phyloP scores from a whole-genome alignment of 2,888 invertebrate genomes.

The Colostygia pectinataria region DNA sequence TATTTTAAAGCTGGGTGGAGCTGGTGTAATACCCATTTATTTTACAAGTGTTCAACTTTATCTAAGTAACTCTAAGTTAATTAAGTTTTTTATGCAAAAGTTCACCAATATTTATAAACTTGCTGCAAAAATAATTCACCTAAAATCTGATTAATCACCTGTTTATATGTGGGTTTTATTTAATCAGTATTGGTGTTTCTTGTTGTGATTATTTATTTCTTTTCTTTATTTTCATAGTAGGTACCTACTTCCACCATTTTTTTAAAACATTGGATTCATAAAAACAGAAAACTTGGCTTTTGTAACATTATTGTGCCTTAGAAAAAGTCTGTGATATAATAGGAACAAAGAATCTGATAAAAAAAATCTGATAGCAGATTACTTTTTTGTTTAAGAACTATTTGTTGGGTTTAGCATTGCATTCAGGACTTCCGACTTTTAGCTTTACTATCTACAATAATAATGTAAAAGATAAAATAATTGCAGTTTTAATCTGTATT shows the following conservation, averaged over 20 bases:
- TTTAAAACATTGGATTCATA: no score
- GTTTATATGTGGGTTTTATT: no score
- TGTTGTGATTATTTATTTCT: constrained; percentile 29
- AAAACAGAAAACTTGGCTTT: no score
- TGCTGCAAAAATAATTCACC: no score
- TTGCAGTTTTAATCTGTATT: constrained; percentile 2
- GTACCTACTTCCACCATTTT: no score
- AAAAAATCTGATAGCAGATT: constrained; percentile 4
- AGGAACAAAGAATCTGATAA: constrained; percentile 33
- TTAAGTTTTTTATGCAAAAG: background rate
- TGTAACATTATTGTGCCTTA: constrained; percentile 31
- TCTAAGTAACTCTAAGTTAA: background rate
- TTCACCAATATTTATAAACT: no score
- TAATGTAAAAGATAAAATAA: constrained; percentile 15
- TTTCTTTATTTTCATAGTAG: background rate
- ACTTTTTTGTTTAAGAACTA: constrained; percentile 2
- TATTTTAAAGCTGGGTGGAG: constrained; percentile 37
- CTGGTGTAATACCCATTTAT: constrained; percentile 39
- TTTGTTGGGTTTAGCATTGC: constrained; percentile 17
- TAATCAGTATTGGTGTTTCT: constrained; percentile 26
- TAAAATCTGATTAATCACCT: no score
- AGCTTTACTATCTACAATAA: constrained; percentile 1
- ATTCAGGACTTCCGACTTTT: constrained; percentile 8
- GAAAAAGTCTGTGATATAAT: constrained; percentile 31
- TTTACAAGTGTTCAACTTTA: constrained; percentile 30